Conservation (phyloP, 2,797 vertebrate species). For the Ciconia nigra region DNA sequence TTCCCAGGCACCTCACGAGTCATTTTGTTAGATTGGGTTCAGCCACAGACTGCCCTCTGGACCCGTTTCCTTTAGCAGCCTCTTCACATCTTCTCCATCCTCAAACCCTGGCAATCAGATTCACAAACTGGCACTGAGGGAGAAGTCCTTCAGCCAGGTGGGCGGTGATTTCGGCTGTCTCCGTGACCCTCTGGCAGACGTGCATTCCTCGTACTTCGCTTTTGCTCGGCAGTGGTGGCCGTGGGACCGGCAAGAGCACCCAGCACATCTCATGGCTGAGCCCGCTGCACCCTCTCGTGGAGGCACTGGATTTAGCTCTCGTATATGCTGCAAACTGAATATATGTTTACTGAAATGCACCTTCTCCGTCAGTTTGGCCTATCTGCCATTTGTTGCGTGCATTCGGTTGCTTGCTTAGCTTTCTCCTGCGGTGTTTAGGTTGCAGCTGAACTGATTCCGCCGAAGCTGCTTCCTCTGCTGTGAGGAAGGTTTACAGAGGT, state of each 20-base stretch:
- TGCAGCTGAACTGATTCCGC: not conserved
- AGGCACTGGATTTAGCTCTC: not conserved
- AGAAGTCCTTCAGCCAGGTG: accelerated
- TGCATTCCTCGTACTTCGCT: accelerated
- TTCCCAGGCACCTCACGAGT: not conserved
- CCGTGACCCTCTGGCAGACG: not conserved
- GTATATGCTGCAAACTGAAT: accelerated
- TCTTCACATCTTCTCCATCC: not conserved
- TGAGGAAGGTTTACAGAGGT: not conserved
- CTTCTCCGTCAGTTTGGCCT: not conserved
- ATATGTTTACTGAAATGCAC: accelerated
- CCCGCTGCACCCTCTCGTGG: slow-evolving; percentile 57
- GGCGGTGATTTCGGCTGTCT: accelerated
- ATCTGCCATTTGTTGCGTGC: accelerated
- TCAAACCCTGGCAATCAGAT: not conserved
- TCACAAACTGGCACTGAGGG: not conserved
- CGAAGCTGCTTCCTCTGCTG: not conserved
- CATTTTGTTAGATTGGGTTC: not conserved
- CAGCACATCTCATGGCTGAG: not conserved
- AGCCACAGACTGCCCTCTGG: not conserved
- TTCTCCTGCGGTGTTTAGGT: not conserved
- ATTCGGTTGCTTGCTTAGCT: not conserved
- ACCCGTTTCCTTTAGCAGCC: not conserved
- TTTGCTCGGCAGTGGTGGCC: accelerated
- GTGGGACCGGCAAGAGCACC: not conserved